These are phyloP conservation scores for Drosophila borborema DNA, from an alignment of 2,888 invertebrate species.

Conservation along the genomic window DNA sequence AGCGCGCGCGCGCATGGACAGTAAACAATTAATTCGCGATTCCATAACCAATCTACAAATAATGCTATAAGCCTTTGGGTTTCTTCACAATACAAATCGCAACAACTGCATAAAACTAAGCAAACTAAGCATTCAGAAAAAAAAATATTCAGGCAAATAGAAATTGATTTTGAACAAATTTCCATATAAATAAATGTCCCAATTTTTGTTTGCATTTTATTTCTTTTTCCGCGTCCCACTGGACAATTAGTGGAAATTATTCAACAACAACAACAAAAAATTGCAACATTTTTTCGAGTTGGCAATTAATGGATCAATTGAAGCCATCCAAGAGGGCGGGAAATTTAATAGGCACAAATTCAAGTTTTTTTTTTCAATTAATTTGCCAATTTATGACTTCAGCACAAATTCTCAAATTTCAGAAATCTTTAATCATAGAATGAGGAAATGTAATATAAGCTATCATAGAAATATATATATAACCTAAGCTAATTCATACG, in stretches of 20 bases:
- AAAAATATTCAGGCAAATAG: not conserved
- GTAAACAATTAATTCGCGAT: constrained; percentile 29
- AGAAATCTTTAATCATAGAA: not conserved
- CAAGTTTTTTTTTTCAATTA: not conserved
- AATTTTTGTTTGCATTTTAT: too few relatives aligned
- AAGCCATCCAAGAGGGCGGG: not conserved
- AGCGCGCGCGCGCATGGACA: not conserved
- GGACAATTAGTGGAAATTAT: not conserved
- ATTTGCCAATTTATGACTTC: not conserved
- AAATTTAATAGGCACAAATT: not conserved
- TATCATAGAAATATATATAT: too few relatives aligned
- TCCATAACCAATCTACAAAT: constrained; percentile 7
- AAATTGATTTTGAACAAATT: constrained; percentile 6
- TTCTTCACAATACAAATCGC: not conserved
- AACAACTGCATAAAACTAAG: too few relatives aligned
- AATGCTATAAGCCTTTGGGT: not conserved
- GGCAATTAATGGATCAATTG: constrained; percentile 1
- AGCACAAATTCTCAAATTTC: not conserved
- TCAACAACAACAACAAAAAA: not conserved
- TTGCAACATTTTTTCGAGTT: not conserved
- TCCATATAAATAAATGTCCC: too few relatives aligned
- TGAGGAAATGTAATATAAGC: not conserved
- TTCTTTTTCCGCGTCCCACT: too few relatives aligned
- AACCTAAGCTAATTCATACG: too few relatives aligned
- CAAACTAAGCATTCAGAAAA: not conserved